Conservation (phyloP, 2,797 vertebrate genomes). For the Nannoperca obscura region DNA sequence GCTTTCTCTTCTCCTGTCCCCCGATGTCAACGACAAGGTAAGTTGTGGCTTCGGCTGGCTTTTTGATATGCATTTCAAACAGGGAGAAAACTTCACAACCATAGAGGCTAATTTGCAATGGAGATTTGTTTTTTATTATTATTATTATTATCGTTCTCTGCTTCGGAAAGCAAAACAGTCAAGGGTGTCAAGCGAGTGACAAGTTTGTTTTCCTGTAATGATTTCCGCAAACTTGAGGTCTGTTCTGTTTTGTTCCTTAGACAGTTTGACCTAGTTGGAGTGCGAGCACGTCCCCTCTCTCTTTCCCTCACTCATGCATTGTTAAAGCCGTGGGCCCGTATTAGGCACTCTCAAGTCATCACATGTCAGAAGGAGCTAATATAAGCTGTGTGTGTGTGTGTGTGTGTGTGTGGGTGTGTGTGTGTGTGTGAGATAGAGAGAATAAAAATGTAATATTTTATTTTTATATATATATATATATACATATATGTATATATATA, state of each 20-base stretch:
- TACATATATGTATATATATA: slow-evolving; percentile 1
- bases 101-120: slow-evolving; percentile 92
- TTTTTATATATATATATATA: slow-evolving; percentile 15
- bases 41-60: slow-evolving; percentile 92
- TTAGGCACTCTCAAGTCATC: slow-evolving; percentile 79
- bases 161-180: slow-evolving; percentile 87
- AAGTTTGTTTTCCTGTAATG: slow-evolving; percentile 90
- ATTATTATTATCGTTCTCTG: slow-evolving; percentile 81
- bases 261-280: slow-evolving; percentile 90
- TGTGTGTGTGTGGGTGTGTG: too few species aligned
- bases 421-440: not conserved
- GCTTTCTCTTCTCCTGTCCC: slow-evolving; percentile 97
- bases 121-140: slow-evolving; percentile 80
- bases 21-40: slow-evolving; percentile 99
- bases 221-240: slow-evolving; percentile 89
- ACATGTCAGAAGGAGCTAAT: slow-evolving; percentile 77
- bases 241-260: slow-evolving; percentile 87
- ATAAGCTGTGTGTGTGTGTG: slow-evolving; percentile 53
- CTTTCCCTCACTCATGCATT: slow-evolving; percentile 82
- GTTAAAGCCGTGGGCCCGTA: slow-evolving; percentile 81
- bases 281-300: slow-evolving; percentile 78
- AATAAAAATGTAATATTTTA: slow-evolving; percentile 46
- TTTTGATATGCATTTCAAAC: slow-evolving; percentile 97
- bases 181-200: slow-evolving; percentile 87
- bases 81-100: slow-evolving; percentile 93